Evolutionary conservation across 2,113 vertebrate species (phyloP).

Genomic region (Onychostruthus taczanowskii): DNA sequence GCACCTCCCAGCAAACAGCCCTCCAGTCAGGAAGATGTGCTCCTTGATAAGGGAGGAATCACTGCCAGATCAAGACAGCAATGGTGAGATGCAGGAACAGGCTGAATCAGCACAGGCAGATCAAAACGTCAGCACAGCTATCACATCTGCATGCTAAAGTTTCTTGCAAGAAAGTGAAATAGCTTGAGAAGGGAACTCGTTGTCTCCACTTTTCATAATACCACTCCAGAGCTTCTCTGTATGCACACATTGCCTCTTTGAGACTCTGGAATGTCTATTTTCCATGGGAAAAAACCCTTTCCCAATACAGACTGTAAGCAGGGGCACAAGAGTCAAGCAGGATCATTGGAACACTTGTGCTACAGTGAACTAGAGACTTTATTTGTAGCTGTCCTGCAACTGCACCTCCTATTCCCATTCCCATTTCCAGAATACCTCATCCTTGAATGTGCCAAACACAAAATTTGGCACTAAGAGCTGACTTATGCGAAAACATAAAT

Average conservation of each 20-base stretch:
- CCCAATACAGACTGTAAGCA: not conserved
- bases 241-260: not conserved
- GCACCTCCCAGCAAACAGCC: not conserved
- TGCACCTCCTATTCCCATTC: not conserved
- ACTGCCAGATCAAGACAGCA: not conserved
- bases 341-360: not conserved
- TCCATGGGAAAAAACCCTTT: not conserved
- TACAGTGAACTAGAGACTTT: not conserved
- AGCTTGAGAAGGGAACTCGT: not conserved
- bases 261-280: not conserved
- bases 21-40: not conserved
- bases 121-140: fast-evolving
- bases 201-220: not conserved
- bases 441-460: not conserved
- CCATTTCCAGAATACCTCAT: not conserved
- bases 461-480: not conserved
- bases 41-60: not conserved
- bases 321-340: not conserved
- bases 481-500: not conserved
- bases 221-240: not conserved
- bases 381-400: not conserved
- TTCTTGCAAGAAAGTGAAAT: not conserved
- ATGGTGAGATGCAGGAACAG: not conserved
- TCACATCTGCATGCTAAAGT: not conserved
- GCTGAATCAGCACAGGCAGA: not conserved